phyloP scores from a whole-genome alignment of 2,888 invertebrate genomes.

The Lasioglossum leucozonium region DNA sequence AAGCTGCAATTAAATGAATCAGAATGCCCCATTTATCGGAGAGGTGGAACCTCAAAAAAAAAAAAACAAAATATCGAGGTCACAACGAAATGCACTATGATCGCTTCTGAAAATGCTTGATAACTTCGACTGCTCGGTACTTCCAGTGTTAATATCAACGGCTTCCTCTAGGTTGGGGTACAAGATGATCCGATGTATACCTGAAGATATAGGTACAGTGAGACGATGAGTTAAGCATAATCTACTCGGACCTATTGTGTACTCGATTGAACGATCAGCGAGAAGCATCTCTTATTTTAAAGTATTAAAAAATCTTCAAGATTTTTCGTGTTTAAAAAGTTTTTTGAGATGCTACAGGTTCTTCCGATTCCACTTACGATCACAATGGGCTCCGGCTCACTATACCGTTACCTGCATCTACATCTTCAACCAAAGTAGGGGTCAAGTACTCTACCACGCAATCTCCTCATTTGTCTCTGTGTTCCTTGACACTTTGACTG shows the following conservation, averaged over 20 bases:
- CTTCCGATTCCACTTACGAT: not conserved
- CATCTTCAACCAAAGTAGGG: not conserved
- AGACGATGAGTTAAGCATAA: not conserved
- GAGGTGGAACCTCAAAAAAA: not conserved
- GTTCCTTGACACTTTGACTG: not conserved
- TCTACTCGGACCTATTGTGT: not conserved
- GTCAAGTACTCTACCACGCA: not conserved
- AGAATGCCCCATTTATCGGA: not conserved
- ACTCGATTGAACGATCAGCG: not conserved
- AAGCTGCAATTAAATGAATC: not conserved
- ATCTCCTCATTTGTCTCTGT: not conserved
- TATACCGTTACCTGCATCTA: not conserved
- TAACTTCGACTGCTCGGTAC: not conserved
- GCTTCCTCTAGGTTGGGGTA: not conserved
- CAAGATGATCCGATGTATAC: not conserved
- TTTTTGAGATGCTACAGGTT: not conserved
- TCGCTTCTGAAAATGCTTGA: not conserved
- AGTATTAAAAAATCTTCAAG: not conserved
- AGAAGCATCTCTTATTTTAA: not conserved
- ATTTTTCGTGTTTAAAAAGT: not conserved
- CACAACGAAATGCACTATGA: not conserved
- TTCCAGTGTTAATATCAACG: not conserved
- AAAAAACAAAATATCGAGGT: no score
- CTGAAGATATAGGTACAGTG: not conserved
- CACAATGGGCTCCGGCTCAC: not conserved